Evolutionary conservation across 2,888 invertebrate species (phyloP), one percentile per base, ranked within the genome.

Genomic region (Tenthredo scrophulariae): DNA sequence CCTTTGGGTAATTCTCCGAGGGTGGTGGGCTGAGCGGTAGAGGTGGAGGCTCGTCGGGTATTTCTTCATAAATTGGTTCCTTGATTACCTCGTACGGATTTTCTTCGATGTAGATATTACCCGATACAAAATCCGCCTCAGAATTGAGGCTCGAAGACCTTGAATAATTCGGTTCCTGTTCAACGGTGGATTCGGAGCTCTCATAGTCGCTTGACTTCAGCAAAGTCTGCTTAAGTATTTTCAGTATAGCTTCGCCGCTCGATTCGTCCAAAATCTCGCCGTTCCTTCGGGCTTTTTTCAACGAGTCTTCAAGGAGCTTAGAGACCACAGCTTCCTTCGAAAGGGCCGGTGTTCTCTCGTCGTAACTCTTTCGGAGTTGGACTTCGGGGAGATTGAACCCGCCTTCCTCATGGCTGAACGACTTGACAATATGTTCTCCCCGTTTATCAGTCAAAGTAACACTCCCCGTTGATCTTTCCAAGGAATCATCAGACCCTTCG

Each of bases 1-100:
- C 97, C 88, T 97, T 95, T 85, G 97, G 96, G 87, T 95, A 92
- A 77, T 96, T 95, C 88, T 96, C 95, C 33, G 90, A 91, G 0
- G 97, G 97, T 0, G 97, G 97, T 26, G 97, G 97, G 90, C 96
- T 96, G 0, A 96, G 93, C 1, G 97, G 97, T 89, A 97, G 93
- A 2, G 97, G 97, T 18, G 97, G 97, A 5, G 92, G 93, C 37
- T 26, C 85, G 58, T 87, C 87, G 67, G 85, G 88, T 70, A 91
- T 90, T 82, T 91, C 91, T 85, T 97, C 97, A 91, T 97, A 97
- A 90, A 97, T 97, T 2, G 97, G 97, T 94, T 97, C 97, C 84
- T 95, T 94, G 87, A 97, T 96, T 72, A 93, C 91, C 85, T 94
- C 94, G 88, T 94, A 94, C 0, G 93, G 91, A 89, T 93, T 93